phyloP scores from a whole-genome alignment of 2,888 invertebrate species.

The Oligia fasciuncula region DNA sequence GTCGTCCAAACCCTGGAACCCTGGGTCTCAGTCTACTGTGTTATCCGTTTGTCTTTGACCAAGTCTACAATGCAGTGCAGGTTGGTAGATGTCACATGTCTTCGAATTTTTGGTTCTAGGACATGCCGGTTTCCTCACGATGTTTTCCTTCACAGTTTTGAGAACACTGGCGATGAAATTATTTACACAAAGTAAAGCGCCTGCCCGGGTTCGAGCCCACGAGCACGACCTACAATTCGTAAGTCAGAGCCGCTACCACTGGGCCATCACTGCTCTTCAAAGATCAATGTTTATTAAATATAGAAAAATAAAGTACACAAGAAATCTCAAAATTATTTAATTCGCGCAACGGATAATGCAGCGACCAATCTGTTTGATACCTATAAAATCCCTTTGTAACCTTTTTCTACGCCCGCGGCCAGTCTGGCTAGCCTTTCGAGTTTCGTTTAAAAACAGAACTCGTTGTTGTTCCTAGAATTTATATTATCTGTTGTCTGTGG shows the following conservation, averaged over 20 bases:
- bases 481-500: background rate
- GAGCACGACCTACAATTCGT: no score
- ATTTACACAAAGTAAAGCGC: no score
- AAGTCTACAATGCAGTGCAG: no score
- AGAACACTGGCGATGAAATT: no score
- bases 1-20: background rate
- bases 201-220: no score
- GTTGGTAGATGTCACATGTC: no score
- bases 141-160: no score
- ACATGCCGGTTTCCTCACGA: no score
- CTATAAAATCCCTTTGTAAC: slow-evolving; percentile 1
- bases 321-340: slow-evolving; percentile 5
- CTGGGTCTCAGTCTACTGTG: background rate
- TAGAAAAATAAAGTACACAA: background rate
- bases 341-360: background rate
- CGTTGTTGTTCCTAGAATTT: background rate
- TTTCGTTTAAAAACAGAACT: slow-evolving; percentile 2
- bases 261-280: no score
- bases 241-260: no score
- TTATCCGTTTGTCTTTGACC: background rate
- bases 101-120: no score
- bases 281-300: background rate
- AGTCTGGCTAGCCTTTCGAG: background rate
- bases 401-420: background rate
- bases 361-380: background rate